These are phyloP conservation scores for Phrynocephalus versicolor DNA, from an alignment of 2,113 vertebrate species.

Conservation along the genomic window DNA sequence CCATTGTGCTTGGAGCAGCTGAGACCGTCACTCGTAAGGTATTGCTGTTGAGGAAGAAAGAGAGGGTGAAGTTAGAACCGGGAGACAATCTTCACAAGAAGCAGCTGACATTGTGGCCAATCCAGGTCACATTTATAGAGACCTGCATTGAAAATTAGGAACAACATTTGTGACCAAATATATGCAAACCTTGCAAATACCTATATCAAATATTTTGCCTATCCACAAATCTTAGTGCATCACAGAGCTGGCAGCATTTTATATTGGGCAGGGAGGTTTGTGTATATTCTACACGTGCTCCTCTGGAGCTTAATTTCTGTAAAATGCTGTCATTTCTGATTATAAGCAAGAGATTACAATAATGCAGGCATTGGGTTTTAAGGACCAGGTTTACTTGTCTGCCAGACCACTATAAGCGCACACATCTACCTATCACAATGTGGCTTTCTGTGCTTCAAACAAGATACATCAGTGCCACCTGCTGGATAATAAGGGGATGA, in stretches of 20 bases:
- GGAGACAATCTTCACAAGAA: neutral
- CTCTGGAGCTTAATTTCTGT: neutral
- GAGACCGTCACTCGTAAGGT: constrained; percentile 90
- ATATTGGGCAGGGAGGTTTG: too few species aligned
- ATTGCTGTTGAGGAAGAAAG: constrained; percentile 78
- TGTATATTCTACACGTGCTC: too few species aligned
- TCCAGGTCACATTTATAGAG: neutral
- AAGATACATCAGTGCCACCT: constrained; percentile 37
- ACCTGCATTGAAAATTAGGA: neutral
- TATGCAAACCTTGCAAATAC: neutral
- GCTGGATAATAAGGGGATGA: constrained; percentile 18
- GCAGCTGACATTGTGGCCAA: neutral
- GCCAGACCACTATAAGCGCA: neutral
- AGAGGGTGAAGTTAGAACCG: neutral
- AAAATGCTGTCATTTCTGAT: neutral
- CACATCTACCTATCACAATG: neutral
- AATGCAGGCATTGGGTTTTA: neutral
- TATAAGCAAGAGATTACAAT: neutral
- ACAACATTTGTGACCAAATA: neutral
- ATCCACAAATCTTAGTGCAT: neutral
- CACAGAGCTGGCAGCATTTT: too few species aligned
- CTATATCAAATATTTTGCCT: neutral
- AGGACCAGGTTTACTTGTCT: neutral
- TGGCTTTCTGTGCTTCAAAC: neutral
- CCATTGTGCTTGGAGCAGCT: constrained; percentile 90